Evolutionary conservation across 2,888 invertebrate genomes (phyloP), one percentile per base, ranked within the genome.

Genomic region (Chaetogeoica ovagalla): DNA sequence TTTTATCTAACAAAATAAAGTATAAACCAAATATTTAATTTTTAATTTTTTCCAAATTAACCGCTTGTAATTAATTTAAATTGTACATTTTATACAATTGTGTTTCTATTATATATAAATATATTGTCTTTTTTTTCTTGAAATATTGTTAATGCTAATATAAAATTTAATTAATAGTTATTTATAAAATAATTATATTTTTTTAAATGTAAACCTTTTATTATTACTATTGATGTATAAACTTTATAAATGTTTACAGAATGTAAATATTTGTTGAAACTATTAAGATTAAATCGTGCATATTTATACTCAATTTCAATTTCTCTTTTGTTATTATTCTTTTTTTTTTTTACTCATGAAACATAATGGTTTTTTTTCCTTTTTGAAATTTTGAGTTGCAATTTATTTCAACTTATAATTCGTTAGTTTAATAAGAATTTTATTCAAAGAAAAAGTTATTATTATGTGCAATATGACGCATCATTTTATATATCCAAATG

Each of bases 141-240:
- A 79, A 63, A 70, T 63, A 71, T 70, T 70, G 70, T 79, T 63
- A 48, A 59, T 30, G 15, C 43, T 30, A 30, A 70, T 57, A 39
- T 57, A 63, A 62, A 79, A 71, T 79, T 39, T 71, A 71, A 71
- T 39, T 71, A 48, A 57, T 71, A 70, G 79, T 79, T 79, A 71
- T 71, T n/a, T 79, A 52, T 70, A 39, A 77, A 77, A 39, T 62
- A 79, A 71, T 71, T 79, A 71, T 71, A 71, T 79, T 79, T 79
- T 79, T 79, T 79, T 79, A 63, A 48, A 71, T 71, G 62, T 79
- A 15, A 48, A 30, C 52, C 39, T 71, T 70, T 21, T 30, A 52
- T 60, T 60, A 71, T 21, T 30, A 52, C 48, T 60, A 71, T 39
- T 63, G 57, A 43, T 23, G n/a, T 76, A 75, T 30, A n/a, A 48